Evolutionary conservation across 1,140 invertebrate species (phyloP), one percentile per base, ranked within the genome.

Genomic region (Asbolus verrucosus): DNA sequence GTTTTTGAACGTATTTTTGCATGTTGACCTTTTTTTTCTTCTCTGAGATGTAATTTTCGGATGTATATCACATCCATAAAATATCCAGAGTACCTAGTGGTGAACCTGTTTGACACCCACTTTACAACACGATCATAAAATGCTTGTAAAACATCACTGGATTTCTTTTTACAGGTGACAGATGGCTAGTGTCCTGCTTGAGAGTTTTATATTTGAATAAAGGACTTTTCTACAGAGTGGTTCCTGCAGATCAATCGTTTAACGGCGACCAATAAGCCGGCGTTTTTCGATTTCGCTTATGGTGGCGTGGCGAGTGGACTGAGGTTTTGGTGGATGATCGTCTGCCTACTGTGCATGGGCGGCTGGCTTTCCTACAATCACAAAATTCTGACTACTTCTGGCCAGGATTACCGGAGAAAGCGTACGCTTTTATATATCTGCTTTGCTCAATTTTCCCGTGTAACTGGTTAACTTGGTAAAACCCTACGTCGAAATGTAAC

Each of bases 251-350:
- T 80, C 97, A 99, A 81, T 87, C 87, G 9, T 95, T 98, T 75
- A 85, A 85, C 60, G 82, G 81, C 5, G 85, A 87, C 39, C 84
- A 86, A 8, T 91, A 94, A 77, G 85, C 86, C 8, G 94, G 95
- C 0, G 88, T 97, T 8, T 98, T 97, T 83, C 89, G 94, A 73
- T 99, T 99, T 84, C 89, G 94, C 0, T 81, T 98, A 11, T 98
- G 95, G 95, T 96, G 95, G 92, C 96, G 94, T 76, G 96, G 96
- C 0, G 91, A 96, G 80, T 98, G 96, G 97, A 90, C 93, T 9
- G 96, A 98, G 78, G 95, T 99, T 0, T 83, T 97, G 9, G 94
- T 99, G 11, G 97, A 99, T 82, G 97, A 99, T 81, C 86, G 96
- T 11, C 85, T 99, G 39, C 97, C 97, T 0, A 97, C 96, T 0